A percentile compares a stretch with the other conserved stretches of the same genome.
Conservation (phyloP, 2,888 invertebrate genomes). For the Sarcophaga caerulescens region DNA sequence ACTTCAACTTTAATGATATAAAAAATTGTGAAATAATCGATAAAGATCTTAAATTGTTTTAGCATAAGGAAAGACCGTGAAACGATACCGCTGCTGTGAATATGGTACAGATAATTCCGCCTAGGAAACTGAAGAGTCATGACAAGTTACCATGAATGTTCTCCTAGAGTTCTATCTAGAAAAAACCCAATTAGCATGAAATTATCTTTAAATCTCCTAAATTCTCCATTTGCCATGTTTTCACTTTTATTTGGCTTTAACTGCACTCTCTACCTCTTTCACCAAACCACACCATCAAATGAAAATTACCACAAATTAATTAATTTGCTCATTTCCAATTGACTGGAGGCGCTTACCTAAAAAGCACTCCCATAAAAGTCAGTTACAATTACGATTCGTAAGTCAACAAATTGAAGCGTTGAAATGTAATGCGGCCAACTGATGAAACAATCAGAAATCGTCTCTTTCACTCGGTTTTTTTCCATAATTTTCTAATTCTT, state of each 20-base stretch:
- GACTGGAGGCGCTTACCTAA: constrained; percentile 57
- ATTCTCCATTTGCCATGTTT: no score
- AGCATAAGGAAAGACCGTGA: no score
- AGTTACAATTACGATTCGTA: constrained; percentile 48
- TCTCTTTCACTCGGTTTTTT: background rate
- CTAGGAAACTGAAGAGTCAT: no score
- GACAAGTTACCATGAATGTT: no score
- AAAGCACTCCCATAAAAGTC: constrained; percentile 58
- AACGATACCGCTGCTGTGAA: no score
- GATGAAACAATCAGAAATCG: constrained; percentile 49
- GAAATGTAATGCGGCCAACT: constrained; percentile 35
- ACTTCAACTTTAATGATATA: no score
- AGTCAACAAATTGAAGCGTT: constrained; percentile 54
- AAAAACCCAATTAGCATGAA: no score
- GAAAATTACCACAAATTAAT: constrained; percentile 55
- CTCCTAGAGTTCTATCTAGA: no score
- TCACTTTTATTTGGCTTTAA: background rate
- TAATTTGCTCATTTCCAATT: constrained; percentile 59
- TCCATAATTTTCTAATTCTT: constrained; percentile 12
- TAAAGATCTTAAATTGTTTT: no score
- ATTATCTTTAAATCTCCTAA: no score
- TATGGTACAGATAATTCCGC: no score
- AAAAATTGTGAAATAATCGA: no score
- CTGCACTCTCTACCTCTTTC: background rate
- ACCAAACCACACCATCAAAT: constrained; percentile 29